Evolutionary conservation across 2,113 vertebrate genomes (phyloP).

Genomic region (Rhineura floridana): DNA sequence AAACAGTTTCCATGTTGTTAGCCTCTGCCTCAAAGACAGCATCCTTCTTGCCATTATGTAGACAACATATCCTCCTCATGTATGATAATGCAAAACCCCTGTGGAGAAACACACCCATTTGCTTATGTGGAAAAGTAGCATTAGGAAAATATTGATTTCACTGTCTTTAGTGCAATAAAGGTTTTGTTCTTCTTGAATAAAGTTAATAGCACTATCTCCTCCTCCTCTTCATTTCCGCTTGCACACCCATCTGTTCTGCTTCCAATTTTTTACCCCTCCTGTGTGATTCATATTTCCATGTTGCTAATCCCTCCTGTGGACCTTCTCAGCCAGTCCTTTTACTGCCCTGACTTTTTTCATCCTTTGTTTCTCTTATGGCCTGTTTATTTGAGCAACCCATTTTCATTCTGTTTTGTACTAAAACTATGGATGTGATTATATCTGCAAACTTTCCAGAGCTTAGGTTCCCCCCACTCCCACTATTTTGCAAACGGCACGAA

Average conservation of each 20-base stretch:
- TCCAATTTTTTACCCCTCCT: slow-evolving; percentile 26
- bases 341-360: no score
- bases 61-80: neutral
- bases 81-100: neutral
- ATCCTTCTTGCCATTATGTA: neutral
- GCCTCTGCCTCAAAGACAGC: neutral
- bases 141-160: slow-evolving; percentile 46
- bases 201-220: slow-evolving; percentile 2
- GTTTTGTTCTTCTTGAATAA: slow-evolving; percentile 50
- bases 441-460: neutral
- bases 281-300: slow-evolving; percentile 6
- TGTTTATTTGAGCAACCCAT: neutral
- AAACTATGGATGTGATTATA: neutral
- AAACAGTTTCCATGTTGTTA: neutral
- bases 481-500: neutral
- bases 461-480: no score
- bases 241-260: slow-evolving; percentile 48
- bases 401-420: neutral
- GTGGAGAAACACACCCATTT: neutral
- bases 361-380: neutral
- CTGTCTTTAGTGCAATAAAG: slow-evolving; percentile 44
- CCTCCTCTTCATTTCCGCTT: slow-evolving; percentile 46
- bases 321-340: slow-evolving; percentile 6
- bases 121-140: slow-evolving; percentile 28
- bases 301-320: neutral